Evolutionary conservation across 2,888 invertebrate species (phyloP), one percentile per base, ranked within the genome.

Genomic region (Sialis fuliginosa): DNA sequence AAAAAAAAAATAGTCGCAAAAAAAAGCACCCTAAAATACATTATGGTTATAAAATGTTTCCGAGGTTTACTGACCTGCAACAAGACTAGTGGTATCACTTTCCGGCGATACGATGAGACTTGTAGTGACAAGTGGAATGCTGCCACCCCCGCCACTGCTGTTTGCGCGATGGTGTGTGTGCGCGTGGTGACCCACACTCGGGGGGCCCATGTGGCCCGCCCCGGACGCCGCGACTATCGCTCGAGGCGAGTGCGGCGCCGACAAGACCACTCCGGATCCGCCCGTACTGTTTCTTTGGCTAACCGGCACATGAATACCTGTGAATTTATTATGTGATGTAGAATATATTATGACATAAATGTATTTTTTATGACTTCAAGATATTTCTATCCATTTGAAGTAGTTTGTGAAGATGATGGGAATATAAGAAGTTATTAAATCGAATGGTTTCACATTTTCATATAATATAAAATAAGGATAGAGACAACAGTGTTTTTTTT

Each of bases 81-180:
- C 55, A 48, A 57, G 50, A 47, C 52, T 55, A 12, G 56, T 53
- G 30, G 58, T 60, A 50, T 64, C 65, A 44, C 39, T 31, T 52
- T 65, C 65, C 8, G 66, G 66, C 33, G 65, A 64, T 43, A 63
- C 64, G 8, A 62, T 60, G 31, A 64, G 53, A 9, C 61, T 58
- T 34, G 60, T 58, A 39, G 60, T 54, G 39, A 52, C 54, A 5
- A 52, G 61, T 6, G 50, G 49, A 6, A 61, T 58, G 6, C 60
- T 59, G 33, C 65, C 66, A 60, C 75, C 75, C 52, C 62, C 63
- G 54, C 73, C 73, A 59, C 72, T 74, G 51, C 74, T 70, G 52
- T 73, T 64, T 60, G 74, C 71, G 57, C 74, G 72, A 47, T 75
- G 62, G 1, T 76, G 75, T 71, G 72, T 0, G 74, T 71, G 22